These are phyloP conservation scores for Erebia palarica DNA, from an alignment of 2,888 invertebrate genomes.

Conservation along the genomic window DNA sequence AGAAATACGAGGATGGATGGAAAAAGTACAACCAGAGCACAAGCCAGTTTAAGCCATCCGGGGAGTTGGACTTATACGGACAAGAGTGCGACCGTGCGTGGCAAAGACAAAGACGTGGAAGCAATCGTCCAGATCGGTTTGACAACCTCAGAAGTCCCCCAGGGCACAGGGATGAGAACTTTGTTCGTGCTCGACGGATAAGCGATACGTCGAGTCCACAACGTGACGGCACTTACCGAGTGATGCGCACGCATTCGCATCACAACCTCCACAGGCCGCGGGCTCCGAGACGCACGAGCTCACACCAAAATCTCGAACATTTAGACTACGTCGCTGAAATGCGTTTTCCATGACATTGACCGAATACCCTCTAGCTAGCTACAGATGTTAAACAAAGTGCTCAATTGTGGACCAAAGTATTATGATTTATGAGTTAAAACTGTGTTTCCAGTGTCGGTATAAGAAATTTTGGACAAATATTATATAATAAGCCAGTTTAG, in stretches of 20 bases:
- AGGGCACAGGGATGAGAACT: constrained; percentile 63
- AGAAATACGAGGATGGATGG: constrained; percentile 87
- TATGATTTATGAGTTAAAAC: constrained; percentile 42
- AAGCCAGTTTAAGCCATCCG: constrained; percentile 84
- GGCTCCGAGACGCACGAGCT: constrained; percentile 81
- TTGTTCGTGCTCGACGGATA: constrained; percentile 62
- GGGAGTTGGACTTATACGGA: constrained; percentile 86
- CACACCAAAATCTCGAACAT: constrained; percentile 85
- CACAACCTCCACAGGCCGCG: constrained; percentile 83
- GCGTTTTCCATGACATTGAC: constrained; percentile 83
- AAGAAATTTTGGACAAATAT: constrained; percentile 24
- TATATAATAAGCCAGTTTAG: constrained; percentile 34
- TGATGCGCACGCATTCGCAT: constrained; percentile 84
- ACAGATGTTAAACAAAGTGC: constrained; percentile 61
- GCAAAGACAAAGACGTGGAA: constrained; percentile 76
- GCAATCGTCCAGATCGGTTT: constrained; percentile 60
- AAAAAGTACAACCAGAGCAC: constrained; percentile 83
- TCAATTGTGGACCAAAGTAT: constrained; percentile 81
- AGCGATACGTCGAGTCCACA: constrained; percentile 68
- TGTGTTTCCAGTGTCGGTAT: constrained; percentile 32
- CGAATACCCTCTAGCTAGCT: constrained; percentile 48
- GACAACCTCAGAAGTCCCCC: constrained; percentile 67
- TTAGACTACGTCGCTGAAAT: constrained; percentile 85
- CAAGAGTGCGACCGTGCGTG: constrained; percentile 82
- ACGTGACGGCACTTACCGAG: constrained; percentile 74